phyloP scores from a whole-genome alignment of 2,797 vertebrate species.

The Loriculus beryllinus region DNA sequence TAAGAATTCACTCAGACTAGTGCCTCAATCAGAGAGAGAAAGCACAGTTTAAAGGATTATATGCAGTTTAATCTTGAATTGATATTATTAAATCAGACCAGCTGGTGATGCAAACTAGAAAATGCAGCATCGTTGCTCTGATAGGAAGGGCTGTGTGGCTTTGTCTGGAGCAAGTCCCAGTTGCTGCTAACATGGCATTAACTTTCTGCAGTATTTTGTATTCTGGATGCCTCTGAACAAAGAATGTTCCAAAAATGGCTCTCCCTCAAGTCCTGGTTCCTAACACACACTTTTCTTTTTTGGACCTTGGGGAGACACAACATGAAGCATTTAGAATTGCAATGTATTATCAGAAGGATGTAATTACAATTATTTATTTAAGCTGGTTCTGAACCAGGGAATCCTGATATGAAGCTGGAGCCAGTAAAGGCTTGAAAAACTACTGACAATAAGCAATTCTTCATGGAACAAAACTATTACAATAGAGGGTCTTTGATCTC shows the following conservation, averaged over 20 bases:
- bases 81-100: not conserved
- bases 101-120: not conserved
- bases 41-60: not conserved
- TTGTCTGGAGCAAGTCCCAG: slow-evolving; percentile 23
- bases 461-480: slow-evolving; percentile 95
- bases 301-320: not conserved
- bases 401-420: slow-evolving; percentile 80
- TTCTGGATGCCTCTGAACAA: not conserved
- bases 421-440: slow-evolving; percentile 87
- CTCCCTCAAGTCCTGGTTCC: not conserved
- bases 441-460: slow-evolving; percentile 95
- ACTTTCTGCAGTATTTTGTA: not conserved
- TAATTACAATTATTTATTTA: slow-evolving; percentile 70
- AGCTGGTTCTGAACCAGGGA: slow-evolving; percentile 57
- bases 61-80: not conserved
- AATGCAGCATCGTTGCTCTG: not conserved
- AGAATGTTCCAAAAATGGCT: not conserved
- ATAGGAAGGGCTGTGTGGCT: not conserved
- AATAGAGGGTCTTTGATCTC: slow-evolving; percentile 94
- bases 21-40: not conserved
- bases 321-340: not conserved
- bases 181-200: not conserved
- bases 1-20: not conserved
- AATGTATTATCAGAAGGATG: slow-evolving; percentile 44
- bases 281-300: not conserved